A percentile compares a stretch with the other conserved stretches of the same genome.
Conservation (phyloP, 2,888 invertebrate genomes). For the Nomada ferruginata region DNA sequence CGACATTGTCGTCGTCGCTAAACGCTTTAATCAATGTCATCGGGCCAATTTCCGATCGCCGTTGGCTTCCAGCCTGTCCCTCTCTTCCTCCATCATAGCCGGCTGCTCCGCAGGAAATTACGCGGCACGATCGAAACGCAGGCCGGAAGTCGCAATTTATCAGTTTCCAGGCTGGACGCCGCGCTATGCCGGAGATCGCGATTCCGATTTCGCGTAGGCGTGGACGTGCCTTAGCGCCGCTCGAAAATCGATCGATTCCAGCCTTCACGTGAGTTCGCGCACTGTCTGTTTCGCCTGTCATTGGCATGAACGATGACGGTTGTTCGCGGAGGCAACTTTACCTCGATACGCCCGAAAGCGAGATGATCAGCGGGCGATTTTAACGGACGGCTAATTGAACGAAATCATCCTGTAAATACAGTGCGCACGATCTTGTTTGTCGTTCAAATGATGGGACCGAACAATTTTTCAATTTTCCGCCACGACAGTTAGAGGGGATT, state of each 20-base stretch:
- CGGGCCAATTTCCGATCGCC: conserved; percentile 84
- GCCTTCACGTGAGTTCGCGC: conserved; percentile 3
- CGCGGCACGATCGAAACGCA: conserved; percentile 81
- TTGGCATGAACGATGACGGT: neutral
- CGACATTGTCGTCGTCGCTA: conserved; percentile 79
- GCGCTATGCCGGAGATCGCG: conserved; percentile 66
- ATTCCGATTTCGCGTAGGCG: conserved; percentile 60
- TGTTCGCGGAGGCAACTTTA: neutral
- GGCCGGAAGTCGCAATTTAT: conserved; percentile 83
- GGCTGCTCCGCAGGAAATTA: conserved; percentile 82
- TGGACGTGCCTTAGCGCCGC: conserved; percentile 50
- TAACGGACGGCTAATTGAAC: neutral
- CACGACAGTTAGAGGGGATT: neutral
- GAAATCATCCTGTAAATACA: neutral
- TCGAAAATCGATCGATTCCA: conserved; percentile 62
- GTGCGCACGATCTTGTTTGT: neutral
- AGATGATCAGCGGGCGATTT: too few species aligned
- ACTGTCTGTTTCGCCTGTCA: neutral
- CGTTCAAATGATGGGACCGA: too few species aligned
- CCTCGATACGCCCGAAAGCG: neutral
- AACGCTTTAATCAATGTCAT: conserved; percentile 84
- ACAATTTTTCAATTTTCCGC: conserved; percentile 39
- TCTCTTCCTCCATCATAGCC: conserved; percentile 57
- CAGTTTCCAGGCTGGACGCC: conserved; percentile 78
- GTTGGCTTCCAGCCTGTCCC: conserved; percentile 76